Percentiles rank a stretch among this genome's conserved stretches.
These are phyloP conservation scores for Scarus forsteni DNA, from an alignment of 2,797 vertebrate species.

Conservation along the genomic window DNA sequence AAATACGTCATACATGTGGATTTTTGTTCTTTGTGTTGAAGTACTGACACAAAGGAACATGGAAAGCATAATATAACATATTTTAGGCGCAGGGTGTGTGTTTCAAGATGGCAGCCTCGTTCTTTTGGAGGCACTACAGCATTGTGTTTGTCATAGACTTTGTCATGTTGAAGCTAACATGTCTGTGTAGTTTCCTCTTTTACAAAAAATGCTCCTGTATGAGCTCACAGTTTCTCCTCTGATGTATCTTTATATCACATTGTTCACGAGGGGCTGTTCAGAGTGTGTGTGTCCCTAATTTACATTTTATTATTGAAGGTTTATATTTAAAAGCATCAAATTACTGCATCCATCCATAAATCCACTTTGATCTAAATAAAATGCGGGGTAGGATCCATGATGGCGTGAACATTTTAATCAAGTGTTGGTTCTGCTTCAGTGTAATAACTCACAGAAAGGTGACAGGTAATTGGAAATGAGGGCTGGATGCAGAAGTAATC, in stretches of 20 bases:
- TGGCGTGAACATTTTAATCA: constrained; percentile 14
- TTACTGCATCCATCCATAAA: not conserved
- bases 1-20: too few relatives aligned
- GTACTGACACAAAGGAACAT: too few relatives aligned
- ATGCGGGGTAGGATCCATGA: not conserved
- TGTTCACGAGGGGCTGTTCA: not conserved
- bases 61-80: too few relatives aligned
- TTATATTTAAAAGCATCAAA: not conserved
- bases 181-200: too few relatives aligned
- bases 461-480: constrained; percentile 23
- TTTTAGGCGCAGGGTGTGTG: too few relatives aligned
- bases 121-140: too few relatives aligned
- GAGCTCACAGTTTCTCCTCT: not conserved
- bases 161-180: too few relatives aligned
- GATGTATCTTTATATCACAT: not conserved
- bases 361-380: constrained; percentile 8
- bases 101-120: too few relatives aligned
- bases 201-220: too few relatives aligned
- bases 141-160: too few relatives aligned
- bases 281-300: not conserved
- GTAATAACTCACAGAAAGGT: constrained; percentile 24
- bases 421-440: not conserved
- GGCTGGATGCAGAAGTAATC: constrained; percentile 20
- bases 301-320: not conserved
- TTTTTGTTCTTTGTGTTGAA: too few relatives aligned